Evolutionary conservation across 1,140 invertebrate species (phyloP), one percentile per base, ranked within the genome.

Genomic region (Tribolium madens): DNA sequence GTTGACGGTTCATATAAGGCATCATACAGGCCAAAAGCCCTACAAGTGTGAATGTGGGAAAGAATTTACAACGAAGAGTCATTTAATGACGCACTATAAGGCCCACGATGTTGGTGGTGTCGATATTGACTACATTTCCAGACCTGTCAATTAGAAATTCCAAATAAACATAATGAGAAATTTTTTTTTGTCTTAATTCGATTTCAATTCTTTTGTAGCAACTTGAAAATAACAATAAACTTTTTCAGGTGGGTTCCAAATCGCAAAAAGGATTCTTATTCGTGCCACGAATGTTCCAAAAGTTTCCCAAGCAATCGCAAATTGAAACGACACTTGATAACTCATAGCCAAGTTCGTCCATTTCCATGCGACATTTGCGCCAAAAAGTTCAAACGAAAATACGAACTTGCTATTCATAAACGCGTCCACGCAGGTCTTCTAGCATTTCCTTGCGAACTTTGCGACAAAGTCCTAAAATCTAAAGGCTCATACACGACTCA

Each of bases 281-380:
- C 7, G 9, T 42, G 36, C n/a, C 2, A 0, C 36, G 4, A 42
- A 10, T 42, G 36, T n/a, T 4, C 36, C 9, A 42, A 42, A 42
- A 10, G 2, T n/a, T 42, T 42, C n/a, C 7, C 7, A 42, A 42
- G 36, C 36, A 42, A 42, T 10, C 36, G 36, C 36, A 42, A n/a
- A 42, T 9, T 42, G 36, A 42, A 42, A 42, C 36, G n/a, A 2
- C 36, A 42, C 85, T 91, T 93, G 75, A 86, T 92, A 79, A 87
- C 92, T 81, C 93, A 94, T 85, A 93, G 91, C 46, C 93, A 93
- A 1, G 91, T 93, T 81, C 89, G 92, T 75, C 93, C 93, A 0
- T 94, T 93, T 84, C 88, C 88, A 76, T 94, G 93, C 83, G 86
- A 87, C 47, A 88, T 89, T 47, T 95, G 93, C 83, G 85, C 87